phyloP scores from a whole-genome alignment of 2,888 invertebrate genomes.

The Eudemis profundana region DNA sequence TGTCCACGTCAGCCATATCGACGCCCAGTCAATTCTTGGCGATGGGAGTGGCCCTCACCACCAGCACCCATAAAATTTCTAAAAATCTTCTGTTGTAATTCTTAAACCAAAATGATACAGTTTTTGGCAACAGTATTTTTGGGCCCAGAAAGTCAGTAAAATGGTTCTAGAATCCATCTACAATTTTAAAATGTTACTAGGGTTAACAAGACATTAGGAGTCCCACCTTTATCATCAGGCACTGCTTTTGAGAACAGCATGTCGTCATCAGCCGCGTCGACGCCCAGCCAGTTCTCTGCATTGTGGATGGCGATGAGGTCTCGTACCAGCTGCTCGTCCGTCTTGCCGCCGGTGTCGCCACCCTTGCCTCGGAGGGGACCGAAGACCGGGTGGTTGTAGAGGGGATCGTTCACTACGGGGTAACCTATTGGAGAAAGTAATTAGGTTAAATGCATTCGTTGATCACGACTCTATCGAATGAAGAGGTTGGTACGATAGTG shows the following conservation, averaged over 20 bases:
- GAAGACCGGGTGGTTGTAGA: conserved; percentile 98
- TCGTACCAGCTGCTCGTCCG: conserved; percentile 94
- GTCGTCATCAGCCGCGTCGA: conserved; percentile 95
- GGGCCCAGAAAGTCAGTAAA: background rate
- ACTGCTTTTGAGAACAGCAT: conserved; percentile 92
- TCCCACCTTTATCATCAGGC: conserved; percentile 87
- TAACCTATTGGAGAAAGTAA: conserved; percentile 86
- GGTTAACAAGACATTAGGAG: background rate
- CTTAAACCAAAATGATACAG: no score
- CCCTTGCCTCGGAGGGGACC: conserved; percentile 96
- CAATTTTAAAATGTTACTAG: no score
- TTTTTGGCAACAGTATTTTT: no score
- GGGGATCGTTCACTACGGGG: conserved; percentile 98
- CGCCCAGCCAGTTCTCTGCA: conserved; percentile 96
- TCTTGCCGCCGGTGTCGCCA: conserved; percentile 94
- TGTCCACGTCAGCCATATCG: conserved; percentile 94
- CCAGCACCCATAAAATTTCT: no score
- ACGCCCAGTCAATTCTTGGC: conserved; percentile 97
- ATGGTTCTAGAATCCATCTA: no score
- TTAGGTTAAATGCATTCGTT: no score
- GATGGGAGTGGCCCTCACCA: conserved; percentile 97
- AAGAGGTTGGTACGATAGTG: no score
- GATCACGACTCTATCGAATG: no score
- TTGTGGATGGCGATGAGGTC: conserved; percentile 97
- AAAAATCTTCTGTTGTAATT: no score